Conservation (phyloP, 2,888 invertebrate species). For the Graphium colonna region DNA sequence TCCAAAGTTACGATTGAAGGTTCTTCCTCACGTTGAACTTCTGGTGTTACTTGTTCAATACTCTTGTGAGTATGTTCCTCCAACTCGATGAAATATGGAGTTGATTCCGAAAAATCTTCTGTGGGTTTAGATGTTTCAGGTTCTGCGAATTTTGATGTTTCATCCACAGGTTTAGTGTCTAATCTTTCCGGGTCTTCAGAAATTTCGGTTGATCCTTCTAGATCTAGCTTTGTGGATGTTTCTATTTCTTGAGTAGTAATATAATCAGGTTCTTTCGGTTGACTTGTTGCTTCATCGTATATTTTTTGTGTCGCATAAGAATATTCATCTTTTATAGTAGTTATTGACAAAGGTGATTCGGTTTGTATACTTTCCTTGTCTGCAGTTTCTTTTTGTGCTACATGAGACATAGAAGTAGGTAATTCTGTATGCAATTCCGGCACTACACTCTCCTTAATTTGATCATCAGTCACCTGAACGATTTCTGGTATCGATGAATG, state of each 20-base stretch:
- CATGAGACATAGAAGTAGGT: background rate
- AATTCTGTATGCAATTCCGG: constrained; percentile 6
- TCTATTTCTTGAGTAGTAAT: constrained; percentile 9
- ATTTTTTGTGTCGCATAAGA: background rate
- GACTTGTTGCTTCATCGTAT: background rate
- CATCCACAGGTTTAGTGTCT: constrained; percentile 12
- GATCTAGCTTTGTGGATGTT: background rate
- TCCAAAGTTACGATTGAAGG: constrained; percentile 28
- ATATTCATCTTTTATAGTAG: background rate
- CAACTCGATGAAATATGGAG: constrained; percentile 53
- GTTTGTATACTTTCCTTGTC: constrained; percentile 1
- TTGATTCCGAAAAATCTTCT: constrained; percentile 39
- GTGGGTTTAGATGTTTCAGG: constrained; percentile 27
- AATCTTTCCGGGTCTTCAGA: constrained; percentile 1
- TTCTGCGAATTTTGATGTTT: constrained; percentile 6
- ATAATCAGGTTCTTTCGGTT: constrained; percentile 9
- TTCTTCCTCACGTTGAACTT: constrained; percentile 29
- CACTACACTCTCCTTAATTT: constrained; percentile 3
- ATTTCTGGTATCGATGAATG: background rate
- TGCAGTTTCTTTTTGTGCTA: background rate
- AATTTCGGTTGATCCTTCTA: background rate
- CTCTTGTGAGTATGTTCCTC: constrained; percentile 55
- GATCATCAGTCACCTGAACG: background rate
- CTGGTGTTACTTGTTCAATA: constrained; percentile 36
- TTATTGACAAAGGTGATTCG: constrained; percentile 3